These are phyloP conservation scores for Brenthis hecate DNA, from an alignment of 2,888 invertebrate genomes.

Conservation along the genomic window DNA sequence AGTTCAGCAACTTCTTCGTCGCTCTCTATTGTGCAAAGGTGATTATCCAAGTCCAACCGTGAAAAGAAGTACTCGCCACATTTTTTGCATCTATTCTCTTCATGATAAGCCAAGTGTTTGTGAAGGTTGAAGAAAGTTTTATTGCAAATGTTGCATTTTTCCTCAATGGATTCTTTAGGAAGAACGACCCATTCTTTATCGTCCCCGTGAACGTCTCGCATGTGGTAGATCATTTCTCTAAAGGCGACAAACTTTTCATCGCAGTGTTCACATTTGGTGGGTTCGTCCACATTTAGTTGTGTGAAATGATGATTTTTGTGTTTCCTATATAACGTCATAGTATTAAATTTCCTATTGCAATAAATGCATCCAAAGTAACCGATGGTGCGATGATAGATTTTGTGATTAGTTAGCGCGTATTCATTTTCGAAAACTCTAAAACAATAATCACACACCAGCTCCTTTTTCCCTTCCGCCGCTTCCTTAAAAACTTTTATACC, in stretches of 20 bases:
- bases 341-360: constrained; percentile 78
- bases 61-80: constrained; percentile 76
- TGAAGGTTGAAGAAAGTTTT: constrained; percentile 74
- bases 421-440: constrained; percentile 75
- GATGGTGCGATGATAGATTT: constrained; percentile 71
- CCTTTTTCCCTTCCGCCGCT: constrained; percentile 55
- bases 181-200: constrained; percentile 74
- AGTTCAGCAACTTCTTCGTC: constrained; percentile 60
- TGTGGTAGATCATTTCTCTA: constrained; percentile 78
- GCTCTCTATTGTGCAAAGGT: constrained; percentile 73
- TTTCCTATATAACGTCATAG: constrained; percentile 71
- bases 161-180: constrained; percentile 71
- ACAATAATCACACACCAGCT: constrained; percentile 75
- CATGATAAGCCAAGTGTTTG: constrained; percentile 71
- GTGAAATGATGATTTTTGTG: constrained; percentile 77
- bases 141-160: constrained; percentile 70
- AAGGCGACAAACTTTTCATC: constrained; percentile 81
- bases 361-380: constrained; percentile 76
- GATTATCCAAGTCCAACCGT: constrained; percentile 65
- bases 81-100: constrained; percentile 75
- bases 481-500: constrained; percentile 56
- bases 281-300: constrained; percentile 71
- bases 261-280: constrained; percentile 75
- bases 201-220: constrained; percentile 72
- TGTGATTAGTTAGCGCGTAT: constrained; percentile 65